A percentile compares a stretch with the other conserved stretches of the same genome.
Evolutionary conservation across 2,797 vertebrate genomes (phyloP).

Genomic region (Ispidina picta): DNA sequence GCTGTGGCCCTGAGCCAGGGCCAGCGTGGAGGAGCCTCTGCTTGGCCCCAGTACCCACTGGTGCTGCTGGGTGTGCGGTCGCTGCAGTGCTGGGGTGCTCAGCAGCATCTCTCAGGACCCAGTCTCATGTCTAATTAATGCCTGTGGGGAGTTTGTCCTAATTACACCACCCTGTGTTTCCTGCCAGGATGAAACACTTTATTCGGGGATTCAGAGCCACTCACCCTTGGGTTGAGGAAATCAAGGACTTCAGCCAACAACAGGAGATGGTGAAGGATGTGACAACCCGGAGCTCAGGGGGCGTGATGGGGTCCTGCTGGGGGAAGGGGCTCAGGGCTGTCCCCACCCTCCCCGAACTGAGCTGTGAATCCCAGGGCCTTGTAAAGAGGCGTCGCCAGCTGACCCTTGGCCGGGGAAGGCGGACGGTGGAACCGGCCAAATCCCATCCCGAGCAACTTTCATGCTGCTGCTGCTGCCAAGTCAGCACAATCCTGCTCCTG

Average conservation of each 20-base stretch:
- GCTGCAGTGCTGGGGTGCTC: neutral
- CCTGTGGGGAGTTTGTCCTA: neutral
- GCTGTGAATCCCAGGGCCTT: neutral
- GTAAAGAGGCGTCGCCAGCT: neutral
- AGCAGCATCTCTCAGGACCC: neutral
- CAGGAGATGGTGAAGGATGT: accelerated
- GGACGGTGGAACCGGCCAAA: neutral
- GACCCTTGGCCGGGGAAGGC: conserved; percentile 39
- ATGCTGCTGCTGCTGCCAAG: neutral
- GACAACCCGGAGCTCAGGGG: neutral
- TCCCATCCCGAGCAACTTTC: neutral
- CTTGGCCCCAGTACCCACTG: neutral
- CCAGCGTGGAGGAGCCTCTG: accelerated
- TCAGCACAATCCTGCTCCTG: conserved; percentile 16
- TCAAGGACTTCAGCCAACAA: neutral
- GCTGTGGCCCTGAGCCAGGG: accelerated
- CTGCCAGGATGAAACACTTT: neutral
- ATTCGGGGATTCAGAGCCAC: accelerated
- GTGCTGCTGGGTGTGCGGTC: accelerated
- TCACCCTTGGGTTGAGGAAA: neutral
- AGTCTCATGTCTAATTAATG: neutral
- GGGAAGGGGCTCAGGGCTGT: neutral
- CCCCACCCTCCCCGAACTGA: accelerated
- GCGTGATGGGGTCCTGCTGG: accelerated
- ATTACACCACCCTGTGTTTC: accelerated